Conservation (phyloP, 2,797 vertebrate genomes). For the Podargus strigoides region DNA sequence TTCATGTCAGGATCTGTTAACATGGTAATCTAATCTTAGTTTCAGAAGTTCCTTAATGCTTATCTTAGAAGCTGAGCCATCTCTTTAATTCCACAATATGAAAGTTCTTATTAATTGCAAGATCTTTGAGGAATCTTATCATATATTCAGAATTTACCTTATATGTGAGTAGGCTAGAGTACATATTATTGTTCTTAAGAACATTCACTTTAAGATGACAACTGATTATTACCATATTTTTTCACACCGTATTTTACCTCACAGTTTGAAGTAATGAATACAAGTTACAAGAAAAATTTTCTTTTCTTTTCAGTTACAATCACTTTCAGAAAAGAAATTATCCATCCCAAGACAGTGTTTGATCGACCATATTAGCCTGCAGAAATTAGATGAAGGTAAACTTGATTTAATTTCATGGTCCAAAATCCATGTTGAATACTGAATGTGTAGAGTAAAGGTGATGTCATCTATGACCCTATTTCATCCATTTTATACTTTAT, state of each 20-base stretch:
- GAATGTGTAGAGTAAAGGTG: background rate
- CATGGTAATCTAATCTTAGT: background rate
- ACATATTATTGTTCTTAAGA: background rate
- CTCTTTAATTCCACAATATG: background rate
- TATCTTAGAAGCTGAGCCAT: background rate
- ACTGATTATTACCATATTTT: background rate
- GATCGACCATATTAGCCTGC: background rate
- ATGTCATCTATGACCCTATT: background rate
- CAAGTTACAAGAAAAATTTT: background rate
- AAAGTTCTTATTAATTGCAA: background rate
- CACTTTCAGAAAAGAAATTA: background rate
- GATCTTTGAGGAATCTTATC: background rate
- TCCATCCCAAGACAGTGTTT: background rate
- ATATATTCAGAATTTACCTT: background rate
- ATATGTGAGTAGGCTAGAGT: background rate
- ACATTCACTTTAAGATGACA: background rate
- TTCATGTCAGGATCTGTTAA: background rate
- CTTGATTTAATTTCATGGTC: background rate
- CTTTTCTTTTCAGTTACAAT: background rate
- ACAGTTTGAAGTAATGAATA: background rate
- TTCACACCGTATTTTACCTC: background rate
- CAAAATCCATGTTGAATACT: background rate
- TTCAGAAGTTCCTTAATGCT: background rate
- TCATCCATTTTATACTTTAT: background rate
- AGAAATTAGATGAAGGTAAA: background rate